Evolutionary conservation across 2,797 vertebrate species (phyloP), one percentile per base, ranked within the genome.

Genomic region (Xiphorhynchus erythropygius): DNA sequence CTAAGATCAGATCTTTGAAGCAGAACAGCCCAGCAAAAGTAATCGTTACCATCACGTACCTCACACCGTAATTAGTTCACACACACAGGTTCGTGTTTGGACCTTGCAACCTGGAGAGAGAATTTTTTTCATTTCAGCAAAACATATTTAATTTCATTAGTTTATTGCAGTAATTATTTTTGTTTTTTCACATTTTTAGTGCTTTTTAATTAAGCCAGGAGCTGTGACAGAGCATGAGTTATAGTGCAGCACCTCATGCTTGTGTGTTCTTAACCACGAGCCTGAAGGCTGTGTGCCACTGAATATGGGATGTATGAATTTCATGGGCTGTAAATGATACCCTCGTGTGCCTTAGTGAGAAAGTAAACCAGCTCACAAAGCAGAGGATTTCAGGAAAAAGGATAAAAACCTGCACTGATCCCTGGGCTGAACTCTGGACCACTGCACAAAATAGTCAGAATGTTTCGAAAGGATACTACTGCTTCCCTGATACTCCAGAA

Each of bases 121-220:
- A 42, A 13, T 44, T 53, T 39, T 47, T 91, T 62, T 39, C 63
- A 71, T 73, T 95, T 91, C 76, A 85, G 18, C 21, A 73, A 91
- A 94, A 71, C 10, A 11, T 83, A 82, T 67, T 94, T 93, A 73
- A 89, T 79, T 90, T 87, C 60, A 68, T 86, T 91, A 33, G 47
- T 80, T 96, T 95, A 96, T 94, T 83, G 62, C 16, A 60, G 50
- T 70, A 83, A 80, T 93, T 91, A 84, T 94, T 96, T 96, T 87
- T 88, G 81, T 80, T 93, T 93, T 87, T 96, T 91, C 89, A 56
- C 67, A 50, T 67, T 95, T 93, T 96, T 83, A 91, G 33, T 88
- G 79, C 64, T 91, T 92, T 93, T 41, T 91, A 96, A 95, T 96
- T 95, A 95, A 95, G 83, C 35, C 79, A 88, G 12, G 55, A 86